These are phyloP conservation scores for Cotesia glomerata DNA, from an alignment of 1,140 invertebrate genomes.

Conservation along the genomic window DNA sequence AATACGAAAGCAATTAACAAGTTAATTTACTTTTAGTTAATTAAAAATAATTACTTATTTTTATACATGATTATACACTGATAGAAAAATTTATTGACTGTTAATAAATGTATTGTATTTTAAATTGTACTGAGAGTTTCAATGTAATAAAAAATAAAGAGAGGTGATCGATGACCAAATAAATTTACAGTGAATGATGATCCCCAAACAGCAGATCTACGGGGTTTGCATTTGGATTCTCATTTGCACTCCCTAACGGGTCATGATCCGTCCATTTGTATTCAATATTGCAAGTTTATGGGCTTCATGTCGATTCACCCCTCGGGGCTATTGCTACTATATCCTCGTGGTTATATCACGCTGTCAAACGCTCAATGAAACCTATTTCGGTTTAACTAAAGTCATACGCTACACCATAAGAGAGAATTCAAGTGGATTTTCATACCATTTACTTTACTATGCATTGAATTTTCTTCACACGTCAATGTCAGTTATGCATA, in stretches of 20 bases:
- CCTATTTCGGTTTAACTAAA: conserved; percentile 22
- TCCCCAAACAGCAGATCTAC: not conserved
- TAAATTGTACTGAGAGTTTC: no score
- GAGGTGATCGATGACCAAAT: no score
- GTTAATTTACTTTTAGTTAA: no score
- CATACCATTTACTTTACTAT: conserved; percentile 9
- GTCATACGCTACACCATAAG: not conserved
- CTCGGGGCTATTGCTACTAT: conserved; percentile 31
- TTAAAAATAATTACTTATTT: no score
- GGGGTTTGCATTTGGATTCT: conserved; percentile 37
- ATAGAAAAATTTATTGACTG: no score
- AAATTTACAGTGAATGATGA: not conserved
- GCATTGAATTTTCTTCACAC: conserved; percentile 7
- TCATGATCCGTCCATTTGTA: conserved; percentile 57
- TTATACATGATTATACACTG: no score
- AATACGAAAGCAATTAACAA: no score
- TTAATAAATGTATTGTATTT: no score
- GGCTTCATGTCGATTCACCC: conserved; percentile 56
- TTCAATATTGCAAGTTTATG: conserved; percentile 65
- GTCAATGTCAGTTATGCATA: no score
- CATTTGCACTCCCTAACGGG: conserved; percentile 54
- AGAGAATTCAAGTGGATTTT: conserved; percentile 20
- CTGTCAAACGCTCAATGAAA: conserved; percentile 15
- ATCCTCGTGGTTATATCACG: conserved; percentile 2
- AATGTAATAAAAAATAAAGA: no score